phyloP scores from a whole-genome alignment of 2,888 invertebrate species.

The Lissonota sp. region DNA sequence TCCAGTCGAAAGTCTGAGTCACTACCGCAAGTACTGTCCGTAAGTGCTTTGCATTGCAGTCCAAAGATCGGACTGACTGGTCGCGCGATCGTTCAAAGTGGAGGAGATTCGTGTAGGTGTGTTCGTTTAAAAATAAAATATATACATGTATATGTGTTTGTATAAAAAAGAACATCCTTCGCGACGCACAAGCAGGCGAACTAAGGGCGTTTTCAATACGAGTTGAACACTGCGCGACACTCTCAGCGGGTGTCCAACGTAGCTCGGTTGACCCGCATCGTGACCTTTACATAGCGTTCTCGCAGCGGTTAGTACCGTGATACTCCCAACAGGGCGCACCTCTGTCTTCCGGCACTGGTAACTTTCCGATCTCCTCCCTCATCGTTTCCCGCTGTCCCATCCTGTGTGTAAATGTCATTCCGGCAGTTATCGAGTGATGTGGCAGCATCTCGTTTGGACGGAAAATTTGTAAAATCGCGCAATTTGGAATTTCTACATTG shows the following conservation, averaged over 20 bases:
- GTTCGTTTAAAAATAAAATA: constrained; percentile 17
- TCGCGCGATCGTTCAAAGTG: constrained; percentile 4
- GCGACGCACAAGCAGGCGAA: constrained; percentile 51
- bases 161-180: constrained; percentile 19
- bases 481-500: no score
- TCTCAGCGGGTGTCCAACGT: constrained; percentile 79
- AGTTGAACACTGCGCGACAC: constrained; percentile 78
- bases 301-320: constrained; percentile 63
- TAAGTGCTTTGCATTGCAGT: background rate
- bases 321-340: constrained; percentile 42
- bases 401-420: constrained; percentile 5
- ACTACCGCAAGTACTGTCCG: background rate
- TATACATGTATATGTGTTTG: background rate
- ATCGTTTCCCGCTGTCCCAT: constrained; percentile 37
- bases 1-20: background rate
- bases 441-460: no score
- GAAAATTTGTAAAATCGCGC: no score
- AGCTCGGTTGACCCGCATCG: constrained; percentile 71
- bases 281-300: constrained; percentile 69
- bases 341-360: constrained; percentile 73
- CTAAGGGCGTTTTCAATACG: constrained; percentile 62
- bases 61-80: background rate
- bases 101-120: background rate
- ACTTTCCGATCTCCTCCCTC: constrained; percentile 72
- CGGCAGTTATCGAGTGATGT: no score